Conservation (phyloP, 1,140 invertebrate genomes). For the Paraescarpia echinospica region DNA sequence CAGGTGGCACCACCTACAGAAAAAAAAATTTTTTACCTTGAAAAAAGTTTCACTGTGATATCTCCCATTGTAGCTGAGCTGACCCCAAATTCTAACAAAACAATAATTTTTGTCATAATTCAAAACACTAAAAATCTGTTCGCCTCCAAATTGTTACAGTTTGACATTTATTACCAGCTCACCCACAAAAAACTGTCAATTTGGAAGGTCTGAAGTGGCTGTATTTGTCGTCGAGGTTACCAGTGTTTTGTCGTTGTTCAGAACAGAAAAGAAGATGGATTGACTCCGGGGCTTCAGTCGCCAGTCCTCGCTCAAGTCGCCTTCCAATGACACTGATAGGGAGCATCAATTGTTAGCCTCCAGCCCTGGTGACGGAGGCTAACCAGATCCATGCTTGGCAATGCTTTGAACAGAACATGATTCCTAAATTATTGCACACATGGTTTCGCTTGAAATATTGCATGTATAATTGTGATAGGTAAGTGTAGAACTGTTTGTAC, state of each 20-base stretch:
- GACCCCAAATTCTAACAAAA: too few species aligned
- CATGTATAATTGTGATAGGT: not conserved
- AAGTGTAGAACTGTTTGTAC: not conserved
- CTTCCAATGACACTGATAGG: not conserved
- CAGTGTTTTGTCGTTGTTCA: not conserved
- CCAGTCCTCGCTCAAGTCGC: not conserved
- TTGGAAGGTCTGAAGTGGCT: too few species aligned
- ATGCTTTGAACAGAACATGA: not conserved
- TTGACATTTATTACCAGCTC: too few species aligned
- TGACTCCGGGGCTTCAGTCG: not conserved
- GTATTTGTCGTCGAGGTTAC: not conserved
- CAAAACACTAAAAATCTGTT: too few species aligned
- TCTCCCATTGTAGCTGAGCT: too few species aligned
- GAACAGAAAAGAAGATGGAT: not conserved
- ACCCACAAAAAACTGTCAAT: too few species aligned
- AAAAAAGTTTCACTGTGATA: too few species aligned
- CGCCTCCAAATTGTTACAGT: too few species aligned
- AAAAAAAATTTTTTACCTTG: too few species aligned
- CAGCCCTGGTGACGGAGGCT: not conserved
- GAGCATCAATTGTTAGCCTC: not conserved
- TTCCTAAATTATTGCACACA: constrained; percentile 1
- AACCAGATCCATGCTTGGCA: not conserved
- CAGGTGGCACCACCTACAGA: too few species aligned
- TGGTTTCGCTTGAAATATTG: constrained; percentile 5
- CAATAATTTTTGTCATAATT: too few species aligned